Evolutionary conservation across 2,888 invertebrate genomes (phyloP).

Genomic region (Gymnoscelis rufifasciata): DNA sequence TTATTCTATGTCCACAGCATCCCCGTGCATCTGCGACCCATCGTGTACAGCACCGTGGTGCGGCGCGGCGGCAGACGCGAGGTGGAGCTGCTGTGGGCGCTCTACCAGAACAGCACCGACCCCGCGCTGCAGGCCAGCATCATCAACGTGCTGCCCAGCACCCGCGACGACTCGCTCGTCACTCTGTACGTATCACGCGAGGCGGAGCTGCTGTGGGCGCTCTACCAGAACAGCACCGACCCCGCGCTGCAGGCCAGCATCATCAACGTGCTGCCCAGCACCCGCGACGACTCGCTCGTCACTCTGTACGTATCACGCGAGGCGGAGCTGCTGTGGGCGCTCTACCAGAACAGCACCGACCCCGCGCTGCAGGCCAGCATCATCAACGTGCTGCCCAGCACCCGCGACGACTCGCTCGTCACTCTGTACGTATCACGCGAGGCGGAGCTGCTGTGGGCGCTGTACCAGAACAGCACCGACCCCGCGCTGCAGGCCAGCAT

Average conservation of each 20-base stretch:
- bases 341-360: conserved; percentile 79
- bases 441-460: conserved; percentile 84
- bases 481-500: conserved; percentile 74
- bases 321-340: conserved; percentile 84
- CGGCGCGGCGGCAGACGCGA: conserved; percentile 81
- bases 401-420: conserved; percentile 71
- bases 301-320: conserved; percentile 73
- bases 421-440: conserved; percentile 73
- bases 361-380: conserved; percentile 74
- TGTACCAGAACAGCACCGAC: conserved; percentile 79
- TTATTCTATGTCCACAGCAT: conserved; percentile 74
- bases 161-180: conserved; percentile 71
- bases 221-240: conserved; percentile 79
- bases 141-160: conserved; percentile 70
- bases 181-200: conserved; percentile 73
- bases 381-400: conserved; percentile 70
- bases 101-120: conserved; percentile 79
- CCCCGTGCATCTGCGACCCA: conserved; percentile 80
- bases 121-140: conserved; percentile 74
- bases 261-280: conserved; percentile 70
- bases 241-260: conserved; percentile 74
- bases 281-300: conserved; percentile 71
- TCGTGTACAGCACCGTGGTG: conserved; percentile 75
- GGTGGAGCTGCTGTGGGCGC: conserved; percentile 84
- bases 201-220: conserved; percentile 84